Evolutionary conservation across 2,888 invertebrate genomes (phyloP).

Genomic region (Ctenicera cuprea): DNA sequence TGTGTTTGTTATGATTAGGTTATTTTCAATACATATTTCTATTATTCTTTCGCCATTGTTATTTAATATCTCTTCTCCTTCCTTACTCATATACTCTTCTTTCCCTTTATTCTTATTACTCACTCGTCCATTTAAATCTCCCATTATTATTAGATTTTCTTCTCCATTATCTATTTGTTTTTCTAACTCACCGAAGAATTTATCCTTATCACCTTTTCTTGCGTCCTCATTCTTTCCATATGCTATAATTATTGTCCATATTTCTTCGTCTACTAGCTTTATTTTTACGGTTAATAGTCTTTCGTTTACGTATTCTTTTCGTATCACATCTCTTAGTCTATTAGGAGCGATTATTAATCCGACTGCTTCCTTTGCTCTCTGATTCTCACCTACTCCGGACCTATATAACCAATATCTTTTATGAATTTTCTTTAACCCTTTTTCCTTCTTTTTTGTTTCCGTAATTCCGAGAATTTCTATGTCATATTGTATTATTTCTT

Average conservation of each 20-base stretch:
- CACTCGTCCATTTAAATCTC: constrained; percentile 12
- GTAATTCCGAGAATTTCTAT: constrained; percentile 18
- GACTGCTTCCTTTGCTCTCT: constrained; percentile 25
- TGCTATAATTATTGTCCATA: constrained; percentile 39
- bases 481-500: constrained; percentile 16
- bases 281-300: constrained; percentile 30
- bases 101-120: constrained; percentile 28
- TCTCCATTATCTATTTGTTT: constrained; percentile 35
- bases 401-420: constrained; percentile 32
- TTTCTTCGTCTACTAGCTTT: constrained; percentile 28
- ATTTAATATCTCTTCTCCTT: constrained; percentile 29
- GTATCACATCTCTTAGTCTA: constrained; percentile 29
- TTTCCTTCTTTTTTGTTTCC: constrained; percentile 25
- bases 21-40: constrained; percentile 32
- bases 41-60: constrained; percentile 42
- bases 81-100: constrained; percentile 35
- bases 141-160: constrained; percentile 40
- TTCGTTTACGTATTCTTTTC: constrained; percentile 33
- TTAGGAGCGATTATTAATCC: constrained; percentile 32
- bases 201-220: constrained; percentile 33
- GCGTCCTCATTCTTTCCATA: constrained; percentile 30
- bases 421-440: constrained; percentile 31
- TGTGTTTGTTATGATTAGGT: constrained; percentile 32
- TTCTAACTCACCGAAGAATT: constrained; percentile 24
- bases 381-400: constrained; percentile 28